phyloP scores from a whole-genome alignment of 2,888 invertebrate species.

The Anarsia innoxiella region DNA sequence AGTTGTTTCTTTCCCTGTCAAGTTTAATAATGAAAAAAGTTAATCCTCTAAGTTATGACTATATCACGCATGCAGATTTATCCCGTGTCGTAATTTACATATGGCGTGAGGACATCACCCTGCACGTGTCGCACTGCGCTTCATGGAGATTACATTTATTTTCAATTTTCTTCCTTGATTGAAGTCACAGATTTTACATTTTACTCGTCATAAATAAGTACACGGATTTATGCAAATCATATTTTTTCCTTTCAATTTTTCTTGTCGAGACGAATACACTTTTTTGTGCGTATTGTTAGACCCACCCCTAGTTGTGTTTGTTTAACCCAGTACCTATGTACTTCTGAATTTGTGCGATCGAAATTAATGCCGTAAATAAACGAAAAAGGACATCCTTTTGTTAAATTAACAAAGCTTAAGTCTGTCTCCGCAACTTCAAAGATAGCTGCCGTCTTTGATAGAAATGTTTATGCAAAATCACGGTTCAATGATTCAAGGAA shows the following conservation, averaged over 20 bases:
- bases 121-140: conserved; percentile 43
- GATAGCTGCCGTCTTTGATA: too few species aligned
- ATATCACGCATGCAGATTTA: conserved; percentile 32
- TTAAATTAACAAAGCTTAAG: too few species aligned
- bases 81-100: conserved; percentile 42
- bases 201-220: conserved; percentile 3
- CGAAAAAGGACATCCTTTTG: too few species aligned
- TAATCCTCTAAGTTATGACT: conserved; percentile 7
- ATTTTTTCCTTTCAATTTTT: neutral
- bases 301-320: too few species aligned
- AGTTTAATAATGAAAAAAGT: conserved; percentile 7
- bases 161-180: conserved; percentile 39
- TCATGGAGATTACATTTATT: conserved; percentile 62
- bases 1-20: too few species aligned
- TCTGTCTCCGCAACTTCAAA: too few species aligned
- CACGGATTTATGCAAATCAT: neutral
- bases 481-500: too few species aligned
- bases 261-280: neutral
- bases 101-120: conserved; percentile 26
- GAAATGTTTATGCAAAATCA: too few species aligned
- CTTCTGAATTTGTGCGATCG: too few species aligned
- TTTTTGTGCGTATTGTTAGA: too few species aligned
- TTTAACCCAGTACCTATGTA: too few species aligned
- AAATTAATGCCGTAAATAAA: too few species aligned
- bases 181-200: conserved; percentile 8